Evolutionary conservation across 2,888 invertebrate genomes (phyloP), one percentile per base, ranked within the genome.

Genomic region (Cheilosia vernalis): DNA sequence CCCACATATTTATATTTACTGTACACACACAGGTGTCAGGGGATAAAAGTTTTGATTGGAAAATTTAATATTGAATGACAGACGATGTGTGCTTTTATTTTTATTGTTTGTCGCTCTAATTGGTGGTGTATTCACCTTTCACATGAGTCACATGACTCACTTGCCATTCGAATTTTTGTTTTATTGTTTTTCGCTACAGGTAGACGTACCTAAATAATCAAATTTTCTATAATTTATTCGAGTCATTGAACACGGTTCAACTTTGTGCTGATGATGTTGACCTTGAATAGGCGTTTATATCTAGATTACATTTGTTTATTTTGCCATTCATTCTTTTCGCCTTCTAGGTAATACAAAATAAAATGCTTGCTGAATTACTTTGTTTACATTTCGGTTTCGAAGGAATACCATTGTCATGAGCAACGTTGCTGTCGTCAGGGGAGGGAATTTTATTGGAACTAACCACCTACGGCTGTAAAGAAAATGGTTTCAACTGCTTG

Each of bases 41-140:
- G 73, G 63, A 55, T n/a, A 24, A 17, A 37, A 40, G 15, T 64
- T 73, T 55, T 63, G 64, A 64, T 64, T 64, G 64, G 27, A 24
- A 40, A 64, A 51, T 51, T 64, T 51, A 37, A 63, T 49, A 63
- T 15, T 44, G 27, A 21, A 37, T 40, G n/a, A 44, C 9, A 17
- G 19, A 72, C 13, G 1, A 17, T 27, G 15, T 15, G 27, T 2
- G 30, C 17, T 44, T 44, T 15, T 44, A 9, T 27, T 44, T 30
- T 44, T 49, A 33, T 21, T 33, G 10, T 15, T 24, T 13, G 1
- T 42, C 6, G 17, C 53, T 51, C 33, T 40, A 58, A 60, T 37
- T 60, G 58, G 17, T 19, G 61, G 74, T 47, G 33, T 64, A 74
- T 64, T 74, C 64, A 64, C 74, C 74, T 64, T 47, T 47, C 30